Evolutionary conservation across 2,888 invertebrate genomes (phyloP).

Genomic region (Alloplasta piceator): DNA sequence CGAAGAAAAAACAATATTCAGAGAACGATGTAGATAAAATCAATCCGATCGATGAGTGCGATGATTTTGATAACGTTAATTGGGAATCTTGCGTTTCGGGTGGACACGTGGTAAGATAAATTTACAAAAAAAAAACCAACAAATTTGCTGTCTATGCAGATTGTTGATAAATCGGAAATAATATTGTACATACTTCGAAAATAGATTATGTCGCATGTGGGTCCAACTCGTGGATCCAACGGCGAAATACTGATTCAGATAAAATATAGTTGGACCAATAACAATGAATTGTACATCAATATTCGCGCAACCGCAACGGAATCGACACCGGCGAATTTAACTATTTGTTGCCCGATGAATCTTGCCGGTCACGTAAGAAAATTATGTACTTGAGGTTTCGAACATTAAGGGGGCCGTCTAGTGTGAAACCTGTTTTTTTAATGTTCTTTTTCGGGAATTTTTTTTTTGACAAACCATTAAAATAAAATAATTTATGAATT

Average conservation of each 20-base stretch:
- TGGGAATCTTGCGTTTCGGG: constrained; percentile 75
- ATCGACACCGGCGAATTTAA: constrained; percentile 85
- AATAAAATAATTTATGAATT: no score
- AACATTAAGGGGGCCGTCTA: no score
- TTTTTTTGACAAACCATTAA: no score
- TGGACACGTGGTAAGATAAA: constrained; percentile 73
- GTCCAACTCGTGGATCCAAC: constrained; percentile 84
- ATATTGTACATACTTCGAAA: background rate
- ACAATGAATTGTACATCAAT: constrained; percentile 84
- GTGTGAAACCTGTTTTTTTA: no score
- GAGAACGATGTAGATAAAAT: constrained; percentile 24
- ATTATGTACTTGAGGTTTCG: no score
- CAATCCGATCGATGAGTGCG: constrained; percentile 65
- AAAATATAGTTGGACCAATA: constrained; percentile 84
- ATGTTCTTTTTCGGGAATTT: no score
- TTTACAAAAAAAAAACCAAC: no score
- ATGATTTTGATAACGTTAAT: constrained; percentile 85
- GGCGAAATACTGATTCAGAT: constrained; percentile 84
- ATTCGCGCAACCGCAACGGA: constrained; percentile 84
- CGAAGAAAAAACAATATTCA: constrained; percentile 82
- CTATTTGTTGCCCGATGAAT: constrained; percentile 87
- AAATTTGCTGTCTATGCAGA: background rate
- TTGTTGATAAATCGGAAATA: background rate
- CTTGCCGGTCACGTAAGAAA: constrained; percentile 85
- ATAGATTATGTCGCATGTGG: constrained; percentile 83